Percentiles rank a stretch among this genome's conserved stretches.
Evolutionary conservation across 2,797 vertebrate genomes (phyloP).

Genomic region (Emydoidea blandingii): DNA sequence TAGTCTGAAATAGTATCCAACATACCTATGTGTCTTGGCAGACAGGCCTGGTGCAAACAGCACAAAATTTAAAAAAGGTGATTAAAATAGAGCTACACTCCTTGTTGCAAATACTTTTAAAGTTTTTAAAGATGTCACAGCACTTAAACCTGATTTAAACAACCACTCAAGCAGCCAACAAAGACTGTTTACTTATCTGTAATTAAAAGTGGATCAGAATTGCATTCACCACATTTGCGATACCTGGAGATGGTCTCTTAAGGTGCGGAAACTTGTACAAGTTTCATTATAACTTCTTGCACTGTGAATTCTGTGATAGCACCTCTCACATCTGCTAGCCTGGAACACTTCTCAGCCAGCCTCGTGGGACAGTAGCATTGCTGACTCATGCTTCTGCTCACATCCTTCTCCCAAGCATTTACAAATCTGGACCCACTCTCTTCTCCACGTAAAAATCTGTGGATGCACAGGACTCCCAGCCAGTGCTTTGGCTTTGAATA

Average conservation of each 20-base stretch:
- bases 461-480: too few species aligned
- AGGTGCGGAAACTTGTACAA: background rate
- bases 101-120: constrained; percentile 10
- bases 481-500: too few species aligned
- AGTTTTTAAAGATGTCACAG: constrained; percentile 30
- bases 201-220: constrained; percentile 4
- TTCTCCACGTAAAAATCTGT: too few species aligned
- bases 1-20: constrained; percentile 31
- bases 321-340: background rate
- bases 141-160: background rate
- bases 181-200: background rate
- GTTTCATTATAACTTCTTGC: background rate
- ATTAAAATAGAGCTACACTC: background rate
- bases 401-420: background rate
- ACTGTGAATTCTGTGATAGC: background rate
- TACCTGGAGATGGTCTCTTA: constrained; percentile 13
- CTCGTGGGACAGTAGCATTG: background rate
- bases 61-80: constrained; percentile 29
- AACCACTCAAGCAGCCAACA: background rate
- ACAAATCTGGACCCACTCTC: background rate
- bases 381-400: background rate
- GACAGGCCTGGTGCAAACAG: background rate
- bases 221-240: background rate
- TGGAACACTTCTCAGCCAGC: background rate
- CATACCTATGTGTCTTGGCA: constrained; percentile 18